Evolutionary conservation across 2,113 vertebrate species (phyloP), one percentile per base, ranked within the genome.

Genomic region (Macrotis lagotis): DNA sequence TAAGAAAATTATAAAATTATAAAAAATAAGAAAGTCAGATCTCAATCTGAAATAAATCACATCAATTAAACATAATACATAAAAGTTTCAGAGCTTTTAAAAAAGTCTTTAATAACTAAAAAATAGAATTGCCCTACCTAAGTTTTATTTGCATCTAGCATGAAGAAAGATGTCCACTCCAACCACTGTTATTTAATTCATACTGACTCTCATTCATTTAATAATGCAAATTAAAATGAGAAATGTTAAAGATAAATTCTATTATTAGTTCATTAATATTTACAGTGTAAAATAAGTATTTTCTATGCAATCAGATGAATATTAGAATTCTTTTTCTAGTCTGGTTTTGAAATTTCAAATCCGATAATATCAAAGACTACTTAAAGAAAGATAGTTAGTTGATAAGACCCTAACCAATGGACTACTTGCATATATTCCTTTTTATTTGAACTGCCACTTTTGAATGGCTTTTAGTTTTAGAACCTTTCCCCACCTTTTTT

Each of bases 101-200:
- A 52, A 89, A 90, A 92, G 55, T 59, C 66, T 94, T 47, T 92
- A 37, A 96, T 90, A 26, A 51, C 28, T 50, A 51, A 31, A 89
- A 89, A 48, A 88, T 26, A 96, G 96, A 91, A 91, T 52, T 31
- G 48, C 91, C 37, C 51, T 90, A 47, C 93, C 52, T 88, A 59
- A 88, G 51, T 25, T 52, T 52, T 52, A 52, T 52, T 0, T 66
- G 50, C 52, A 90, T 88, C 92, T 89, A 31, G 50, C 50, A 48
- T 26, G 10, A 95, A 74, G 93, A 22, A 50, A 95, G 94, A 91
- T 31, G 92, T 93, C n/a, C 88, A 93, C 22, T 88, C 89, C 96
- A 95, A 94, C 19, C 2, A 91, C 0, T 52, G 88, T 25, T 90
- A 74, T 91, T 19, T 50, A 51, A 48, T 25, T 24, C 92, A 95